Conservation (phyloP, 2,113 vertebrate species). For the Tenrec ecaudatus region DNA sequence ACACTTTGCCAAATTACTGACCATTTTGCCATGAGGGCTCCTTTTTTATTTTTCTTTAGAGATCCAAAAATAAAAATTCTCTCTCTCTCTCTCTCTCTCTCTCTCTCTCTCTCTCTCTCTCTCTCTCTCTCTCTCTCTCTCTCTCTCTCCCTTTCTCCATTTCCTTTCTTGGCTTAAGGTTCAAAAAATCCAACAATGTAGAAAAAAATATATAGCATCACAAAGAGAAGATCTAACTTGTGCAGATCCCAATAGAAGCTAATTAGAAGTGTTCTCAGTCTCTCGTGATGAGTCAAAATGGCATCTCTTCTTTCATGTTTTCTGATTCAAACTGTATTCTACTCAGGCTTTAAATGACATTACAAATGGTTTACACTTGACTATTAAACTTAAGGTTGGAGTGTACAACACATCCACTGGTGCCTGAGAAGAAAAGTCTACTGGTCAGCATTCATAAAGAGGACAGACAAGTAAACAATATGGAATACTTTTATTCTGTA, state of each 20-base stretch:
- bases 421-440: not conserved
- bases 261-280: not conserved
- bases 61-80: not conserved
- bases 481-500: not conserved
- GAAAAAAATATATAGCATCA: not conserved
- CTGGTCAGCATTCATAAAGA: not conserved
- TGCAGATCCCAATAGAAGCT: not conserved
- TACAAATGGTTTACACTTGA: not conserved
- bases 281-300: not conserved
- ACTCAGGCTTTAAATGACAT: not conserved
- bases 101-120: not conserved
- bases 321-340: not conserved
- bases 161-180: not conserved
- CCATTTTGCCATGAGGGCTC: not conserved
- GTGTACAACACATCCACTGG: not conserved
- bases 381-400: not conserved
- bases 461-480: not conserved
- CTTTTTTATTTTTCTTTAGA: no score
- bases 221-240: not conserved
- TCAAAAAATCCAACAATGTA: not conserved
- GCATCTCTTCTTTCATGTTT: not conserved
- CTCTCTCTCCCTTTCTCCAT: not conserved
- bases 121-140: no score
- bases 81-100: no score
- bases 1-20: not conserved